Evolutionary conservation across 2,888 invertebrate species (phyloP).

Genomic region (Stenolophus ochropezus): DNA sequence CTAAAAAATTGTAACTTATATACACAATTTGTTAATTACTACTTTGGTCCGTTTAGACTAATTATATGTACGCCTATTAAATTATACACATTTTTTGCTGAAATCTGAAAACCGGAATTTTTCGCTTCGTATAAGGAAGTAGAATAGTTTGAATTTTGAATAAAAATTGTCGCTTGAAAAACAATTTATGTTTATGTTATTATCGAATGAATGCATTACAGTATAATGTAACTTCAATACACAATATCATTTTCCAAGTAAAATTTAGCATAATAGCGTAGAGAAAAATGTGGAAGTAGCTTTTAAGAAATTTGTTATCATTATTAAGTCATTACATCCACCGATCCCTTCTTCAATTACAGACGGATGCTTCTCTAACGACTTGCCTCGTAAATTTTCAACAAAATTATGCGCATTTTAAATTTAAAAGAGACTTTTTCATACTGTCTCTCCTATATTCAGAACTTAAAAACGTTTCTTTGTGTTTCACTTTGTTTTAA

Average conservation of each 20-base stretch:
- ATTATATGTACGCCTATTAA: too few species aligned
- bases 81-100: too few species aligned
- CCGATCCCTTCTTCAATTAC: constrained; percentile 16
- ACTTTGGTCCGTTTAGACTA: too few species aligned
- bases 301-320: constrained; percentile 40
- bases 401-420: constrained; percentile 43
- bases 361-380: constrained; percentile 37
- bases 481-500: too few species aligned
- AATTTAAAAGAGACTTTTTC: constrained; percentile 44
- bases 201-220: constrained; percentile 14
- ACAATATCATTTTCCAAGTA: constrained; percentile 10
- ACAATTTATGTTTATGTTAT: neutral
- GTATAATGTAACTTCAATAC: neutral
- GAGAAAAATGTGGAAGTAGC: constrained; percentile 14
- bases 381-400: constrained; percentile 43
- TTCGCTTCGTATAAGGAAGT: too few species aligned
- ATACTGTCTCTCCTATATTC: constrained; percentile 23
- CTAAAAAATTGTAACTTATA: too few species aligned
- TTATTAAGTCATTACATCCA: constrained; percentile 32
- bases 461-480: neutral
- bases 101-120: too few species aligned
- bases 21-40: too few species aligned
- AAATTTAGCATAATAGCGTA: constrained; percentile 16
- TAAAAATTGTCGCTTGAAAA: too few species aligned
- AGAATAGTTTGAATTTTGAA: too few species aligned